phyloP scores from a whole-genome alignment of 2,888 invertebrate species.

The Stegana nigrithorax region DNA sequence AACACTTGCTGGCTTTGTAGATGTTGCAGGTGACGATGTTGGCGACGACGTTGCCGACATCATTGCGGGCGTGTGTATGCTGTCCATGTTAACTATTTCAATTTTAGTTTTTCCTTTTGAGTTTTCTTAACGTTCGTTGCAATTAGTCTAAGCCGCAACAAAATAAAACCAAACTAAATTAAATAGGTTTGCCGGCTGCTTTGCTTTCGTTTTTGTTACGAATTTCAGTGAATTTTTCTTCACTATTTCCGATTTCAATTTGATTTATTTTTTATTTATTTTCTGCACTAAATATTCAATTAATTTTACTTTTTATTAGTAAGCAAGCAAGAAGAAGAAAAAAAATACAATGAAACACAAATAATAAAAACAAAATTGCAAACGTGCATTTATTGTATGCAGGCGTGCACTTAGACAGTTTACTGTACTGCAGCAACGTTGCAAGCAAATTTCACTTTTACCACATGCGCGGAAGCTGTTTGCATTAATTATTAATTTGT shows the following conservation, averaged over 20 bases:
- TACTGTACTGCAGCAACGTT: too few species aligned
- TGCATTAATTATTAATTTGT: constrained; percentile 22
- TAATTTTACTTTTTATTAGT: constrained; percentile 18
- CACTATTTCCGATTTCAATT: too few species aligned
- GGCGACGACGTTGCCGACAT: too few species aligned
- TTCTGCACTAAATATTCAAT: constrained; percentile 23
- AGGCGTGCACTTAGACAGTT: background rate
- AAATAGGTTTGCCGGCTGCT: too few species aligned
- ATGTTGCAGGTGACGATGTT: too few species aligned
- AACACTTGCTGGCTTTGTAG: constrained; percentile 5
- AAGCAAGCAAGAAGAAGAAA: background rate
- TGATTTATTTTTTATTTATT: background rate
- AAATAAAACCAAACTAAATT: too few species aligned
- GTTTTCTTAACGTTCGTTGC: too few species aligned
- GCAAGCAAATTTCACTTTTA: constrained; percentile 21
- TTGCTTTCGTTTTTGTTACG: too few species aligned
- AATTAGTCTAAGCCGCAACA: too few species aligned
- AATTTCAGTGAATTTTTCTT: background rate
- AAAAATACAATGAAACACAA: constrained; percentile 11
- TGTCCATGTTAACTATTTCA: too few species aligned
- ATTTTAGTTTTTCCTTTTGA: too few species aligned
- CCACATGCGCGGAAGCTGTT: constrained; percentile 24
- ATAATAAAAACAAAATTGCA: background rate
- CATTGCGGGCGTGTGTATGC: too few species aligned
- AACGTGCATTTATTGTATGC: background rate